Evolutionary conservation across 2,113 vertebrate species (phyloP).

Genomic region (Microcebus murinus): DNA sequence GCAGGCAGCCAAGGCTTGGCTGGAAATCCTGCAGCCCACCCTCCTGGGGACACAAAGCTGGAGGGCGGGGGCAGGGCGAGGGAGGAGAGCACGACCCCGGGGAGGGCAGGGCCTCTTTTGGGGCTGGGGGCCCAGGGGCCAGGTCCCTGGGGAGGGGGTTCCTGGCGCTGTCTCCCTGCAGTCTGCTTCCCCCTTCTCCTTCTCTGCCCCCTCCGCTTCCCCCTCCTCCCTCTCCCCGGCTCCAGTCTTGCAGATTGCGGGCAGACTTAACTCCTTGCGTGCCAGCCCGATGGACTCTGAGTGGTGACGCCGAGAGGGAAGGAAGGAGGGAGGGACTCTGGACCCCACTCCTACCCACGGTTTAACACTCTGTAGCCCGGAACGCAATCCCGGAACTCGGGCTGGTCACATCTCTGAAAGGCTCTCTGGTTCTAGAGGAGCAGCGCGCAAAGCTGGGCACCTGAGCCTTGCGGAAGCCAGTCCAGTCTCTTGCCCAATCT

Average conservation of each 20-base stretch:
- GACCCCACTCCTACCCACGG: constrained; percentile 35
- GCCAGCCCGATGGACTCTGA: constrained; percentile 7
- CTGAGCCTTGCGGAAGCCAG: not conserved
- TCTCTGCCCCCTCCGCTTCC: not conserved
- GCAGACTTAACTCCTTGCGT: constrained; percentile 72
- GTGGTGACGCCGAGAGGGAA: not conserved
- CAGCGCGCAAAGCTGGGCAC: not conserved
- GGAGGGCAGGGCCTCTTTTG: constrained; percentile 59
- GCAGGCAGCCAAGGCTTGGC: constrained; percentile 83
- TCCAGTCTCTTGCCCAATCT: not conserved
- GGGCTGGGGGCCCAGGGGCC: constrained; percentile 67
- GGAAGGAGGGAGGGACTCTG: constrained; percentile 25
- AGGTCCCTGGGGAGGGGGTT: constrained; percentile 68
- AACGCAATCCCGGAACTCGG: not conserved
- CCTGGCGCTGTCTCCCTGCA: constrained; percentile 72
- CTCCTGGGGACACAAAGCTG: constrained; percentile 83
- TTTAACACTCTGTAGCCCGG: constrained; percentile 61
- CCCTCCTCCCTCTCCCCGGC: not conserved
- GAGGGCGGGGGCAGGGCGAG: constrained; percentile 45
- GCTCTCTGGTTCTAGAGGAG: not conserved
- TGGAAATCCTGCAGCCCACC: constrained; percentile 80
- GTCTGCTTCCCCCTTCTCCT: constrained; percentile 51
- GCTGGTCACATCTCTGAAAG: not conserved
- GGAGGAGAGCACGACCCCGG: constrained; percentile 44
- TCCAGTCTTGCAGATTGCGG: constrained; percentile 71